Evolutionary conservation across 2,113 vertebrate species (phyloP).

Genomic region (Malaclemys terrapin): DNA sequence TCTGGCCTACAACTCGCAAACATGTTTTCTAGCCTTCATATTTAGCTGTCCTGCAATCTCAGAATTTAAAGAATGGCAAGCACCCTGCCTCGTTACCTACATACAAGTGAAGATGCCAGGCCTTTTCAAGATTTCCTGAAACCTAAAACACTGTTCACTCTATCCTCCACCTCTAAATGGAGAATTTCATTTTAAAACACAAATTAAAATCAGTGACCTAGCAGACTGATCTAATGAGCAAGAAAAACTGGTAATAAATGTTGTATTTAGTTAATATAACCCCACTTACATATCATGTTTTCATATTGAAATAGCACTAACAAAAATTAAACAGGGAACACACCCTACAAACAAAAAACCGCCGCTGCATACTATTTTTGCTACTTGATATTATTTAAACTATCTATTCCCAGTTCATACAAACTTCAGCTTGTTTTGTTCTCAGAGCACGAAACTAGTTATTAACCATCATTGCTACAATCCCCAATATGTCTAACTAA

Average conservation of each 20-base stretch:
- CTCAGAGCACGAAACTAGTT: constrained; percentile 40
- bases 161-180: not conserved
- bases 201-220: not conserved
- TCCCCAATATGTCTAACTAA: constrained; percentile 78
- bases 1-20: not conserved
- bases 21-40: not conserved
- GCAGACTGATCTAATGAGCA: not conserved
- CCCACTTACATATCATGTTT: not conserved
- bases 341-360: not conserved
- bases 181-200: not conserved
- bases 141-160: not conserved
- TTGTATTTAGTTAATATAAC: not conserved
- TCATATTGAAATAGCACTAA: not conserved
- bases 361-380: not conserved
- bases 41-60: not conserved
- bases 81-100: not conserved
- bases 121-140: not conserved
- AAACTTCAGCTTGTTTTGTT: not conserved
- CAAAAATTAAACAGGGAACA: not conserved
- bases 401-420: constrained; percentile 52
- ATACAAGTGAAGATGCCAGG: not conserved
- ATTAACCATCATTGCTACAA: constrained; percentile 25
- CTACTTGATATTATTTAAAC: constrained; percentile 24
- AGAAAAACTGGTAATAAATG: not conserved
- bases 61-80: not conserved